Percentiles rank a stretch among this genome's conserved stretches.
Evolutionary conservation across 2,888 invertebrate genomes (phyloP).

Genomic region (Salpingus planirostris): DNA sequence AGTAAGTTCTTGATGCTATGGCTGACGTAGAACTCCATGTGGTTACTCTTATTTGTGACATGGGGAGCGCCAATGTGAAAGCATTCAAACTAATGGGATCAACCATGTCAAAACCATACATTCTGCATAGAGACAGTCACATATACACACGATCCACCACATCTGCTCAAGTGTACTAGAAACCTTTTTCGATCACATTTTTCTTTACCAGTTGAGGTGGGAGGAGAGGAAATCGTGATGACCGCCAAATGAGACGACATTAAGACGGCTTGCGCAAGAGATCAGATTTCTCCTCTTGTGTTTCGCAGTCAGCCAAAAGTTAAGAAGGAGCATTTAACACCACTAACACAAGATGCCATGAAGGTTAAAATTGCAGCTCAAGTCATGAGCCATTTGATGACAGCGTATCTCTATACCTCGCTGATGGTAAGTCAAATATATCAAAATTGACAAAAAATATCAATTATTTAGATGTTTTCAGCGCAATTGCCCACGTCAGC

Average conservation of each 20-base stretch:
- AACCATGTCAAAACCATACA: slow-evolving; percentile 4
- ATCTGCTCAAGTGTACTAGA: slow-evolving; percentile 8
- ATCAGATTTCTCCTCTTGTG: neutral
- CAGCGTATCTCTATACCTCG: neutral
- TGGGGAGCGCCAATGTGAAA: slow-evolving; percentile 7
- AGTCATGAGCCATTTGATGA: neutral
- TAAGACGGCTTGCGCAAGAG: neutral
- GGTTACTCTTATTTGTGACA: slow-evolving; percentile 2
- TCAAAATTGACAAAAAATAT: too few species aligned
- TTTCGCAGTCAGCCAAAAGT: neutral
- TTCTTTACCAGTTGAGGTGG: neutral
- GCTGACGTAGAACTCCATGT: neutral
- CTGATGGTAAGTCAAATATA: too few species aligned
- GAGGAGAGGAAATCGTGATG: slow-evolving; percentile 4
- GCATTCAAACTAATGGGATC: slow-evolving; percentile 8
- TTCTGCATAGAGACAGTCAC: slow-evolving; percentile 5
- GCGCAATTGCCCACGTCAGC: neutral
- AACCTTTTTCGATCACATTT: slow-evolving; percentile 7
- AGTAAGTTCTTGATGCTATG: slow-evolving; percentile 1
- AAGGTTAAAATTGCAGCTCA: neutral
- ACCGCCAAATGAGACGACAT: slow-evolving; percentile 6
- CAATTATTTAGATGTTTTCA: too few species aligned
- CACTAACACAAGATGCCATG: neutral
- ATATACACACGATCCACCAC: slow-evolving; percentile 11
- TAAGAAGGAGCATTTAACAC: neutral